Base-by-base conservation (phyloP, 2,888 invertebrate genomes). In the Brachycybe producta region DNA sequence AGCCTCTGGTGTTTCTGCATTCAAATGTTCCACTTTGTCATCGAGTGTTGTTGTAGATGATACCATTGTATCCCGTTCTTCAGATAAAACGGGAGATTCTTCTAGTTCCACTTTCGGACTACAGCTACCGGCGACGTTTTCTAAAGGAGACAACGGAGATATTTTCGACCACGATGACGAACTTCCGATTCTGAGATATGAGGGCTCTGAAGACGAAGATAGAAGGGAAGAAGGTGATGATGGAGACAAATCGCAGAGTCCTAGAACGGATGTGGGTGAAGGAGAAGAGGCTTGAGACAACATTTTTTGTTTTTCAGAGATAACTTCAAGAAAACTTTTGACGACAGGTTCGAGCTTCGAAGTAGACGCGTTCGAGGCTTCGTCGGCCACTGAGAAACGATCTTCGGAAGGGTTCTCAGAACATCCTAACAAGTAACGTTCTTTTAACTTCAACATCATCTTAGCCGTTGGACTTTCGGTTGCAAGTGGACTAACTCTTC, bases 241-340 rank as follows among this genome's bases (percentile, higher is more conserved):
- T 39, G 23, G 47, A 17, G 47, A 47, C 19, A 23, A 17, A 7
- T 41, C 42, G 8, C 24, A 8, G 24, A 21, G 8, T 8, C 8
- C 24, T 15, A 41, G 15, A 24, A 21, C 8, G 8, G 38, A 38
- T 11, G 38, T 8, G 17, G 47, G 39, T 11, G 49, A 41, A 8
- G 41, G 41, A 5, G 41, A 41, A 7, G 41, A 27, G 8, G 49
- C 40, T 3, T 27, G 49, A 65, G 85, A 82, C 35, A 88, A 66
- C 57, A 87, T 69, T 62, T 87, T 88, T 61, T 90, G 90, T 62
- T 86, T 84, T 63, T 88, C 87, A 1, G 85, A 82, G 54, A 90
- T 90, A 59, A 80, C 82, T 30, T 82, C 83, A 56, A 85, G 79
- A 62, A 90, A 81, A 54, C 80, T 83, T 68, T 84, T 80, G 52